Evolutionary conservation across 2,113 vertebrate species (phyloP), one percentile per base, ranked within the genome.

Genomic region (Tautogolabrus adspersus): DNA sequence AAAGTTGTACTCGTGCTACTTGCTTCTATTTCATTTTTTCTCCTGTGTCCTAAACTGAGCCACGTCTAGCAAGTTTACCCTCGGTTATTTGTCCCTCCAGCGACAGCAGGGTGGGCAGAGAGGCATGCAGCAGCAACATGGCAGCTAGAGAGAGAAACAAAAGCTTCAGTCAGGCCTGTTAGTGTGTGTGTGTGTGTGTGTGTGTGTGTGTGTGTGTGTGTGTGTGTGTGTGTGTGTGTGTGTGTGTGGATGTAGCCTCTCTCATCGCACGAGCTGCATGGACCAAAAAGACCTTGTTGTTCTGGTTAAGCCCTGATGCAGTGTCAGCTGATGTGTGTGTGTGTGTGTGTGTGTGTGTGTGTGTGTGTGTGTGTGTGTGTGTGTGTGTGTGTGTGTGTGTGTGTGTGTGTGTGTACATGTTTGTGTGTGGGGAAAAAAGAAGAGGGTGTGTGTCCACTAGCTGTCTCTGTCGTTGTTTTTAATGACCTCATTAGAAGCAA

Each of bases 91-190:
- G 44, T 85, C 34, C 82, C 57, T 44, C 22, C 40, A 38, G 75
- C 47, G 19, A n/a, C 60, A 49, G 21, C 23, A 61, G 63, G 56
- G 71, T 62, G 52, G 75, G 54, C 63, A 75, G 73, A 22, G 65
- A 84, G 67, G 68, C 77, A 72, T 57, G 72, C 51, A 52, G 54
- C 75, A 52, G 46, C 72, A 44, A 85, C 42, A 62, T 44, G 38
- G 81, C 72, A 76, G 83, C 68, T 34, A 6, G 30, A 34, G 30
- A 34, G 40, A 16, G 26, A 83, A 84, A 93, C 91, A 93, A 93
- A 89, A 87, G 91, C 85, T 80, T 79, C 84, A 87, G 88, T 93
- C 87, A 92, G 80, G 79, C 64, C 79, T 84, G 61, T 49, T 16
- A 18, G 47, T 49, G 15, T 49, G 47, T 19, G 18, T 34, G 30